These are phyloP conservation scores for Enteromius trimaculatus DNA, from an alignment of 2,797 vertebrate species.

Conservation along the genomic window DNA sequence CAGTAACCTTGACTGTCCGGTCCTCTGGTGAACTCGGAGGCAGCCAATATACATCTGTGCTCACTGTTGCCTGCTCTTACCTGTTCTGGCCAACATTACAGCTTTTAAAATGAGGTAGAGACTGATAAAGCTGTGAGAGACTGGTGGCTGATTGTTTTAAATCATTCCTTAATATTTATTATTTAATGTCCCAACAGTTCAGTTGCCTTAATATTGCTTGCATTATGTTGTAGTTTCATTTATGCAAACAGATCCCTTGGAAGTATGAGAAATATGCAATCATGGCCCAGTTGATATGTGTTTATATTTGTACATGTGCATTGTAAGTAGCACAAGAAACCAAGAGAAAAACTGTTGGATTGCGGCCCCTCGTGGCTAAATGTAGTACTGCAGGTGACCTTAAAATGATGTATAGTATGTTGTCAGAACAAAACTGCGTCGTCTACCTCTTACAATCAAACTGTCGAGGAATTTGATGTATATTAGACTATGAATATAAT, in stretches of 20 bases:
- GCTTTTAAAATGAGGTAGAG: conserved; percentile 12
- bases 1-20: conserved; percentile 83
- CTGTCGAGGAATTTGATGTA: conserved; percentile 64
- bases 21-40: conserved; percentile 88
- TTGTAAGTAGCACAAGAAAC: conserved; percentile 59
- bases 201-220: conserved; percentile 81
- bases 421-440: conserved; percentile 69
- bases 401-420: conserved; percentile 40
- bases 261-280: conserved; percentile 69
- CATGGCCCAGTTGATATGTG: conserved; percentile 55
- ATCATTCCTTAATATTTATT: conserved; percentile 32
- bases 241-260: conserved; percentile 71
- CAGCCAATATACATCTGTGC: neutral
- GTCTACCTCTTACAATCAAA: conserved; percentile 80
- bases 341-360: conserved; percentile 45
- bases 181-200: conserved; percentile 61
- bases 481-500: conserved; percentile 69
- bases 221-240: conserved; percentile 67
- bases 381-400: conserved; percentile 51
- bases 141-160: conserved; percentile 13
- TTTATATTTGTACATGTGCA: conserved; percentile 49
- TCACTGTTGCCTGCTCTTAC: conserved; percentile 26
- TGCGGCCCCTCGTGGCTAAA: conserved; percentile 47
- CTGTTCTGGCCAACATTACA: conserved; percentile 30
- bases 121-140: conserved; percentile 24